phyloP scores from a whole-genome alignment of 2,888 invertebrate species.

The Horisme vitalbata region DNA sequence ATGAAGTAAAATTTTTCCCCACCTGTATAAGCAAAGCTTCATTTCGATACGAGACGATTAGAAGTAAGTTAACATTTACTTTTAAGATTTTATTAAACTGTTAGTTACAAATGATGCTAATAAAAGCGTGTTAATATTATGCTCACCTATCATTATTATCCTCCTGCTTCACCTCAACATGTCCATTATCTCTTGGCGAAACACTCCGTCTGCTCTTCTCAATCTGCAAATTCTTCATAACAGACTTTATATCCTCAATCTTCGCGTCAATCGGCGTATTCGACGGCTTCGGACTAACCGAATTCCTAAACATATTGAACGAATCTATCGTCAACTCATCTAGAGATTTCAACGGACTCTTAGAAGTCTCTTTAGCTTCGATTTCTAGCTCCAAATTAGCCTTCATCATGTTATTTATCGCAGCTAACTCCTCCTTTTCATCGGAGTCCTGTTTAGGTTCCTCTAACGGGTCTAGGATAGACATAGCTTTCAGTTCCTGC shows the following conservation, averaged over 20 bases:
- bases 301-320: slow-evolving; percentile 69
- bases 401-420: slow-evolving; percentile 58
- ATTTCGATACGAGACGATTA: no score
- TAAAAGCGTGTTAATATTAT: no score
- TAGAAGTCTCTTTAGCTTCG: slow-evolving; percentile 54
- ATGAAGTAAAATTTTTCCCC: no score
- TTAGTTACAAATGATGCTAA: no score
- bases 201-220: slow-evolving; percentile 65
- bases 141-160: slow-evolving; percentile 80
- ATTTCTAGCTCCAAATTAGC: slow-evolving; percentile 52
- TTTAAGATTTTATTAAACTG: no score
- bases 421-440: slow-evolving; percentile 62
- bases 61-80: no score
- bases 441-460: slow-evolving; percentile 66
- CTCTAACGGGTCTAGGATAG: slow-evolving; percentile 58
- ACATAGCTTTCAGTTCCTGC: slow-evolving; percentile 84
- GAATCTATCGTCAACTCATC: slow-evolving; percentile 70
- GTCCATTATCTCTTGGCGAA: slow-evolving; percentile 74
- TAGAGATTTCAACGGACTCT: slow-evolving; percentile 67
- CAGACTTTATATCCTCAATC: slow-evolving; percentile 74
- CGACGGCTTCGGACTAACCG: slow-evolving; percentile 72
- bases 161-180: slow-evolving; percentile 66
- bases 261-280: slow-evolving; percentile 64
- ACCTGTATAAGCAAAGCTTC: no score
- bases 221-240: slow-evolving; percentile 71